Base-by-base conservation (phyloP, 1,140 invertebrate species). In the Helicoverpa armigera region DNA sequence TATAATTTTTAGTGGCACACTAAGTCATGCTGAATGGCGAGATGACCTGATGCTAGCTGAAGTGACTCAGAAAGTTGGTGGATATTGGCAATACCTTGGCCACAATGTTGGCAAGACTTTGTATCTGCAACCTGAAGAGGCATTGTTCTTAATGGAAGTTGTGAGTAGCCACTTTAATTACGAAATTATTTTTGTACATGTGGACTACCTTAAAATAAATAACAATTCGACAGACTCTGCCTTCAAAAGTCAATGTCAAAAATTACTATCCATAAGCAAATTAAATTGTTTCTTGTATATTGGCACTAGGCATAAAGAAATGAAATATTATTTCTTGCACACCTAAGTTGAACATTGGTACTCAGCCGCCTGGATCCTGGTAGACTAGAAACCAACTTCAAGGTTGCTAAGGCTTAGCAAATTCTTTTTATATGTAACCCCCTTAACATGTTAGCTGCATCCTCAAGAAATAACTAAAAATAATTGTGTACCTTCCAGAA, bases 61-160 rank as follows among this genome's bases (percentile, higher is more conserved):
- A 87, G 96, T 97, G 1, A 96, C 90, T 2, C 96, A 96, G 83
- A 95, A 95, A 83, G 94, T 92, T 74, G 96, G 96, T 31, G 93
- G 95, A 18, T 91, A 95, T 63, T 96, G 96, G 96, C 90, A 95
- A 65, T 95, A 91, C 84, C 95, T 96, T 87, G 96, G 96, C 13
- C 91, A 95, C 74, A 93, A 95, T 84, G 85, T 93, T 16, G 94
- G 95, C 73, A 92, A 93, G 76, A 89, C 89, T 53, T 85, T 96
- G 12, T 96, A 95, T 87, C 90, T 97, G 2, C 92, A 94, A 43
- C 96, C 96, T 16, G 96, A 97, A 89, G 96, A 97, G 94, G 95
- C 96, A 48, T 89, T 97, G 29, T 95, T 96, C 85, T 93, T 97
- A 60, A 91, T 97, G 84, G 96, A 97, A 96, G 94, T 95, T 89